Conservation (phyloP, 2,888 invertebrate genomes). For the Congeria kusceri region DNA sequence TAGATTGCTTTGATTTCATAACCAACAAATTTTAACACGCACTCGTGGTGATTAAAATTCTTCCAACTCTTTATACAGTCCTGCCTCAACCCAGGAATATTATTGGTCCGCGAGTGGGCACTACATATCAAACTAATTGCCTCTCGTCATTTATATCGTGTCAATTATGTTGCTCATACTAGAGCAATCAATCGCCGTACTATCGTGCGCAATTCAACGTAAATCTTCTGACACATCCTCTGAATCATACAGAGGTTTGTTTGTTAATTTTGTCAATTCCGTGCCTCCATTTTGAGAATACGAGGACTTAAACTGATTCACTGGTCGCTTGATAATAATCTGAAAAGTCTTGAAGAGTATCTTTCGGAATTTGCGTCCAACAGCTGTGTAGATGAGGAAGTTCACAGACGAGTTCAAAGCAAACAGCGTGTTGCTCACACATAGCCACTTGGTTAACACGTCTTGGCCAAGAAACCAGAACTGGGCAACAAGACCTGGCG, state of each 20-base stretch:
- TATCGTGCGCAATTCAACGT: constrained; percentile 26
- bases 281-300: constrained; percentile 52
- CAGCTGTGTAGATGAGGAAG: constrained; percentile 83
- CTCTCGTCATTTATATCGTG: too few species aligned
- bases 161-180: too few species aligned
- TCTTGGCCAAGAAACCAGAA: constrained; percentile 73
- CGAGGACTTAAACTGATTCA: constrained; percentile 48
- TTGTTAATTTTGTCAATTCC: constrained; percentile 49
- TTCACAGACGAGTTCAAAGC: constrained; percentile 83
- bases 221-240: constrained; percentile 41
- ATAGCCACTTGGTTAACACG: constrained; percentile 77
- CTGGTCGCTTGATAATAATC: constrained; percentile 56
- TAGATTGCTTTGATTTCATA: too few species aligned
- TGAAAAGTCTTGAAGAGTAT: constrained; percentile 75
- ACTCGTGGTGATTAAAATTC: too few species aligned
- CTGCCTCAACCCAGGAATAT: too few species aligned
- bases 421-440: constrained; percentile 80
- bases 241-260: constrained; percentile 24
- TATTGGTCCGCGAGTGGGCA: too few species aligned
- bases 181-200: too few species aligned
- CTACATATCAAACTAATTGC: too few species aligned
- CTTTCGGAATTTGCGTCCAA: constrained; percentile 80
- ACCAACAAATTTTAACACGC: too few species aligned
- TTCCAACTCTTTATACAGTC: too few species aligned
- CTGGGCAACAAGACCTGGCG: constrained; percentile 80